These are phyloP conservation scores for Macquaria ambigua DNA, from an alignment of 2,113 vertebrate genomes.

Conservation along the genomic window DNA sequence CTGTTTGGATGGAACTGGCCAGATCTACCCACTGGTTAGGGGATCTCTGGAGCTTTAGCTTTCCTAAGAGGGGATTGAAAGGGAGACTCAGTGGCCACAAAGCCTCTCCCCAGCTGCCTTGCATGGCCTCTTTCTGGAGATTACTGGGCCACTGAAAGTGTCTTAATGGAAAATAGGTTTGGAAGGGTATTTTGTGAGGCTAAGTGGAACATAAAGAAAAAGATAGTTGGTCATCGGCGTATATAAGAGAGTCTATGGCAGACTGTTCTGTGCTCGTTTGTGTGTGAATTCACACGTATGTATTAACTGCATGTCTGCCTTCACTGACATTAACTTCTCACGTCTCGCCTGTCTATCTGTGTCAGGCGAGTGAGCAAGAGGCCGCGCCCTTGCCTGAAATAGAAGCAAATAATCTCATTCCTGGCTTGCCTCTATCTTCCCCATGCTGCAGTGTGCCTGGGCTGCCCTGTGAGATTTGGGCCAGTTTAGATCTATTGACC, in stretches of 20 bases:
- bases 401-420: slow-evolving; percentile 65
- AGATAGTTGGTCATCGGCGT: not conserved
- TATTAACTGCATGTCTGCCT: slow-evolving; percentile 17
- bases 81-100: slow-evolving; percentile 53
- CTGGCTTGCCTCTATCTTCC: slow-evolving; percentile 44
- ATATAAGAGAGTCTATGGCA: not conserved
- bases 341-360: slow-evolving; percentile 54
- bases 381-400: slow-evolving; percentile 46
- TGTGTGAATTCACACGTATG: slow-evolving; percentile 10
- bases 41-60: slow-evolving; percentile 69
- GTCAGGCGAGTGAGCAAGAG: slow-evolving; percentile 40
- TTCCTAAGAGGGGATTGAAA: slow-evolving; percentile 70
- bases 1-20: slow-evolving; percentile 62
- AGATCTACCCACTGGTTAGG: slow-evolving; percentile 57
- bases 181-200: slow-evolving; percentile 10
- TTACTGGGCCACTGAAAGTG: slow-evolving; percentile 55
- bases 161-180: slow-evolving; percentile 59
- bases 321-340: slow-evolving; percentile 25
- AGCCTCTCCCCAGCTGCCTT: slow-evolving; percentile 56
- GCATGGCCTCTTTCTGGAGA: slow-evolving; percentile 51
- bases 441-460: slow-evolving; percentile 29
- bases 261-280: not conserved
- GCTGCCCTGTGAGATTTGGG: slow-evolving; percentile 75
- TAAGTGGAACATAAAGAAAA: slow-evolving; percentile 11
- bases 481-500: slow-evolving; percentile 81